phyloP scores from a whole-genome alignment of 2,113 vertebrate genomes.

The Choloepus hoffmanni region DNA sequence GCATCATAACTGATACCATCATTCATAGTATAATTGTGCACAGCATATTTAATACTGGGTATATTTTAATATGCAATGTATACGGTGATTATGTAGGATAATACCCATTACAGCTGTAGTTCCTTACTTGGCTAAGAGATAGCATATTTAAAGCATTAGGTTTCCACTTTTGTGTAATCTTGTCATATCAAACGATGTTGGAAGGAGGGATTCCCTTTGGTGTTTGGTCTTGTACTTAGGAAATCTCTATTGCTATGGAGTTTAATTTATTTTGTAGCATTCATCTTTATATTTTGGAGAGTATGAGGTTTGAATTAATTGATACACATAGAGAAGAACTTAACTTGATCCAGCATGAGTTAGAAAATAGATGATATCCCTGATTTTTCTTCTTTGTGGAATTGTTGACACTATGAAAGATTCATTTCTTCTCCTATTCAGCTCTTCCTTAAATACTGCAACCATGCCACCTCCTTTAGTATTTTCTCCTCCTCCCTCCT shows the following conservation, averaged over 20 bases:
- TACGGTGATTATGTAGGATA: not conserved
- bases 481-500: not conserved
- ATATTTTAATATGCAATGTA: conserved; percentile 53
- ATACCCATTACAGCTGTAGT: not conserved
- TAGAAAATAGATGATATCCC: not conserved
- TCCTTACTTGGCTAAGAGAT: conserved; percentile 45
- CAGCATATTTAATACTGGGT: conserved; percentile 36
- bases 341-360: not conserved
- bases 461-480: not conserved
- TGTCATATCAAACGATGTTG: not conserved
- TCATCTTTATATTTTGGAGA: conserved; percentile 57
- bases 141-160: not conserved
- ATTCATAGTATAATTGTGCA: conserved; percentile 49
- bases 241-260: conserved; percentile 2
- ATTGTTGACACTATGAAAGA: not conserved
- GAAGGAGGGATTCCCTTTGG: conserved; percentile 42
- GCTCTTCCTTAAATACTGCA: conserved; percentile 7
- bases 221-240: conserved; percentile 42
- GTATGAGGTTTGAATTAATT: not conserved
- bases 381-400: not conserved
- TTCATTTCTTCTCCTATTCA: not conserved
- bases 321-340: not conserved
- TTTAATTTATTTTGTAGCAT: not conserved
- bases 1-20: not conserved
- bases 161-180: not conserved